A percentile compares a stretch with the other conserved stretches of the same genome.
phyloP scores from a whole-genome alignment of 2,113 vertebrate species.

The Mirounga angustirostris region DNA sequence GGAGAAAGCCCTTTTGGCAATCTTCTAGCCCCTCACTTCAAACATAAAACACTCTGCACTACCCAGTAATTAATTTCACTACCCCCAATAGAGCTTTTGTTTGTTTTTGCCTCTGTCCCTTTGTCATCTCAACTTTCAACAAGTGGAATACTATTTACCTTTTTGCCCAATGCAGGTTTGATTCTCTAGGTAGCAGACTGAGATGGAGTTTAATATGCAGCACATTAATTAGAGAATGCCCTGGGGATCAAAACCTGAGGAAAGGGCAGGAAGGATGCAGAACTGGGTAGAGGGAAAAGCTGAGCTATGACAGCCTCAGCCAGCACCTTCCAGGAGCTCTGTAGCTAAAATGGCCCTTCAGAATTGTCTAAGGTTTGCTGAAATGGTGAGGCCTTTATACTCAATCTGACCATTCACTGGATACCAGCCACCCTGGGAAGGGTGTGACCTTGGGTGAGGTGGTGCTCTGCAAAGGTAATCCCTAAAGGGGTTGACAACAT shows the following conservation, averaged over 20 bases:
- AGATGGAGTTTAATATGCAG: background rate
- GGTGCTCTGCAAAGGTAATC: background rate
- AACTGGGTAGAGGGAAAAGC: background rate
- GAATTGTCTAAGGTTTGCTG: background rate
- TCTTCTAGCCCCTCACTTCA: background rate
- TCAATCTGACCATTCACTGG: background rate
- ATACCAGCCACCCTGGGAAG: no score
- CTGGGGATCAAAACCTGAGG: background rate
- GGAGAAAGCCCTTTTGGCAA: background rate
- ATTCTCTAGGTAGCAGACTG: background rate
- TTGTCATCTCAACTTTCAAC: background rate
- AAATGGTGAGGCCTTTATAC: background rate
- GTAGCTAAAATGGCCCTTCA: background rate
- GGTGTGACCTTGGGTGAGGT: background rate
- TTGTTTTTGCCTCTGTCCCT: background rate
- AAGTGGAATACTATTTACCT: background rate
- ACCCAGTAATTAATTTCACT: background rate
- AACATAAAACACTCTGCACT: slow-evolving; percentile 4
- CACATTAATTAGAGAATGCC: background rate
- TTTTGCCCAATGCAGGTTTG: background rate
- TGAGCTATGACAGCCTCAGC: background rate
- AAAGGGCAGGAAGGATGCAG: background rate
- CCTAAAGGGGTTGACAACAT: background rate
- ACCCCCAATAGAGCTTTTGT: background rate
- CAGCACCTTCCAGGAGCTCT: background rate